These are phyloP conservation scores for Siniperca scherzeri DNA, from an alignment of 2,797 vertebrate genomes.

Conservation along the genomic window DNA sequence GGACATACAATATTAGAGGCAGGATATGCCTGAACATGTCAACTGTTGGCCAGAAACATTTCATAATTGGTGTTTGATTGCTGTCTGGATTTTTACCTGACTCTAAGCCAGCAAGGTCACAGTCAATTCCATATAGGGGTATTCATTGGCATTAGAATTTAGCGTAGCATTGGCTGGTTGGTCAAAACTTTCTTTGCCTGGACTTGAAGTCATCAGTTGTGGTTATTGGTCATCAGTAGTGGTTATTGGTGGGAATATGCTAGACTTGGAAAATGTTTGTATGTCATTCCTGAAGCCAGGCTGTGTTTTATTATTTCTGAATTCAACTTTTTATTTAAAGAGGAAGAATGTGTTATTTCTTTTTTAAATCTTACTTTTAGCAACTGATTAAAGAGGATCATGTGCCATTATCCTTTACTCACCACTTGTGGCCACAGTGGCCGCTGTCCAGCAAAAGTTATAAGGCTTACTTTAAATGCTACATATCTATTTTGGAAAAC, in stretches of 20 bases:
- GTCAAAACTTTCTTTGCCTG: background rate
- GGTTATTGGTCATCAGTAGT: background rate
- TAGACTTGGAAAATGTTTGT: background rate
- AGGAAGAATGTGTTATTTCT: background rate
- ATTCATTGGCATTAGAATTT: background rate
- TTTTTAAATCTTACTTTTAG: background rate
- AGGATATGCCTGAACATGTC: constrained; percentile 24
- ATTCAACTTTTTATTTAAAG: background rate
- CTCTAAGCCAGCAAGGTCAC: background rate
- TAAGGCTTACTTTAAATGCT: background rate
- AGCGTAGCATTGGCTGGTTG: background rate
- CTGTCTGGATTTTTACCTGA: background rate
- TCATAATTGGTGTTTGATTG: constrained; percentile 5
- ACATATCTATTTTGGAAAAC: background rate
- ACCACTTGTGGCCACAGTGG: background rate
- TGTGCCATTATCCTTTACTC: background rate
- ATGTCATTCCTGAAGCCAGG: background rate
- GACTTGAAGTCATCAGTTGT: background rate
- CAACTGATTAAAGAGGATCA: background rate
- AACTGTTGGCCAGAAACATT: constrained; percentile 10
- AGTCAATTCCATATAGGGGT: background rate
- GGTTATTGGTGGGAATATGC: background rate
- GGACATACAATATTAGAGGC: background rate
- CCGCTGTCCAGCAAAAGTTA: background rate
- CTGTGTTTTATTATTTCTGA: background rate